A percentile compares a stretch with the other conserved stretches of the same genome.
phyloP scores from a whole-genome alignment of 2,888 invertebrate species.

The Pristionchus japonicus region DNA sequence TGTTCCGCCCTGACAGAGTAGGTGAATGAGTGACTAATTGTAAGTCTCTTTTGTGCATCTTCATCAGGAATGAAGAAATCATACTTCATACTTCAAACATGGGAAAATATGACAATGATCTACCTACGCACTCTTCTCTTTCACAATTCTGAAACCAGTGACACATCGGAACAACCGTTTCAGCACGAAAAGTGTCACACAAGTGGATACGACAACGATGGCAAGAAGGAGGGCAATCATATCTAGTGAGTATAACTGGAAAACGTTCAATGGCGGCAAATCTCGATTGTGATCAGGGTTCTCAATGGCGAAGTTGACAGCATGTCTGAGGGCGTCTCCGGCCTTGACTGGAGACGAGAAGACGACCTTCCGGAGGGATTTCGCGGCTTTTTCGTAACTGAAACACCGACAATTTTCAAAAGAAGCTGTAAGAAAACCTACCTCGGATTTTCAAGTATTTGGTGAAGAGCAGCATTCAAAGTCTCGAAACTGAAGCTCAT shows the following conservation, averaged over 20 bases:
- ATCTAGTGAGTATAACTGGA: slow-evolving; percentile 22
- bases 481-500: neutral
- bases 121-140: neutral
- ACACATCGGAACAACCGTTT: neutral
- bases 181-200: neutral
- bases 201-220: neutral
- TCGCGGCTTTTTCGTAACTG: neutral
- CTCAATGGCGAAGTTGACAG: slow-evolving; percentile 19
- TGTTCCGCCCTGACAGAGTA: neutral
- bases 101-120: too few species aligned
- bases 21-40: neutral
- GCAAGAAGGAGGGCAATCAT: neutral
- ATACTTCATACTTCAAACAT: neutral
- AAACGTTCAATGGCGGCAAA: neutral
- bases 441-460: neutral
- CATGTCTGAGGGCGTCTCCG: neutral
- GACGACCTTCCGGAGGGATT: neutral
- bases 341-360: slow-evolving; percentile 23
- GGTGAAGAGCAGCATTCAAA: neutral
- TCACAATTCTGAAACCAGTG: neutral
- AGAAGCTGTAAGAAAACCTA: neutral
- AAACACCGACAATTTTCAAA: too few species aligned
- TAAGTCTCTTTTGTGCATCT: too few species aligned
- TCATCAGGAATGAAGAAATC: neutral
- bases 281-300: slow-evolving; percentile 6